phyloP scores from a whole-genome alignment of 2,888 invertebrate genomes.

The Pyrrhosoma nymphula region DNA sequence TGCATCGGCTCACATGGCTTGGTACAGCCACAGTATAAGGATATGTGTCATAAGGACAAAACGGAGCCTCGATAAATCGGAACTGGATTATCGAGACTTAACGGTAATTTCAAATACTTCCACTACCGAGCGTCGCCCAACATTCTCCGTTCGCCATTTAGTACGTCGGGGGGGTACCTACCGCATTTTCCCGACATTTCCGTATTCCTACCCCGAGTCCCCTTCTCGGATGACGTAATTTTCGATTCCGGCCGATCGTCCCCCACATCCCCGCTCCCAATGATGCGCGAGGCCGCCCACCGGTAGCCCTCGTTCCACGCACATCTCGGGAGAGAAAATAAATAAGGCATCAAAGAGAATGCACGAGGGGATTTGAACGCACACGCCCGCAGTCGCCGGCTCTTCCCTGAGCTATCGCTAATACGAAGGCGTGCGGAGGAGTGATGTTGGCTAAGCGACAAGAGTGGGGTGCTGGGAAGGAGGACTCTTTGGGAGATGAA shows the following conservation, averaged over 20 bases:
- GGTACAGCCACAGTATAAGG: too few relatives aligned
- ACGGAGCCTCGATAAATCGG: too few relatives aligned
- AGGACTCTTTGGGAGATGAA: background rate
- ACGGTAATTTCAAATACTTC: too few relatives aligned
- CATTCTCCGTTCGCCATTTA: background rate
- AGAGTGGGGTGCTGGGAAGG: background rate
- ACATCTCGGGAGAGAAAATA: constrained; percentile 37
- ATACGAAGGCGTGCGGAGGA: too few relatives aligned
- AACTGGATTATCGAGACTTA: too few relatives aligned
- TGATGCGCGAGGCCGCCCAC: background rate
- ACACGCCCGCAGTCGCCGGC: background rate
- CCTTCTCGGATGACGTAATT: background rate
- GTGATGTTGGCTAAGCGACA: too few relatives aligned
- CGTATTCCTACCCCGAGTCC: background rate
- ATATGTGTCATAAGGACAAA: too few relatives aligned
- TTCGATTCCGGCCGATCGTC: background rate
- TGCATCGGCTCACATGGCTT: too few relatives aligned
- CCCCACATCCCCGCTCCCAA: background rate
- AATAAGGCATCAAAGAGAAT: constrained; percentile 27
- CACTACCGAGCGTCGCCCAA: too few relatives aligned
- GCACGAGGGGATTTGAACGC: background rate
- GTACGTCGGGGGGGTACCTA: background rate
- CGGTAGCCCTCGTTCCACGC: background rate
- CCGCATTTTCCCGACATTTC: background rate
- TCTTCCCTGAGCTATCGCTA: too few relatives aligned